These are phyloP conservation scores for Pogonognathellus flavescens DNA, from an alignment of 1,140 invertebrate genomes.

Conservation along the genomic window DNA sequence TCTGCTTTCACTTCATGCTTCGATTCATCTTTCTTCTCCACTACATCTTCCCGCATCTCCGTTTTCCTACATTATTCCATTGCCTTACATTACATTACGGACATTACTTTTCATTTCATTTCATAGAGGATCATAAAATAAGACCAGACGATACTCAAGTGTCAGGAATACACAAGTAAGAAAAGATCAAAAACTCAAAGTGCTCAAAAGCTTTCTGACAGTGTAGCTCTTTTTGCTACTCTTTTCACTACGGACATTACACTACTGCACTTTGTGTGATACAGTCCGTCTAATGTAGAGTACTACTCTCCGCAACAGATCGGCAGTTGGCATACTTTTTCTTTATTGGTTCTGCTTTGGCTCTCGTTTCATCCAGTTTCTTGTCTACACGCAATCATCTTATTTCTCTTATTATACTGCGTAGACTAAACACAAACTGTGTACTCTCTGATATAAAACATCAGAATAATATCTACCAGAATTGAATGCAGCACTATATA, in stretches of 20 bases:
- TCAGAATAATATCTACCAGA: no score
- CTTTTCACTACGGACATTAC: not conserved
- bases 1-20: constrained; percentile 27
- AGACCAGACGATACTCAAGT: constrained; percentile 30
- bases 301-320: not conserved
- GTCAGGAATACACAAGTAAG: constrained; percentile 44
- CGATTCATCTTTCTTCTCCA: constrained; percentile 22
- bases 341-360: no score
- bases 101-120: constrained; percentile 49
- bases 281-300: not conserved
- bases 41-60: not conserved
- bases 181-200: constrained; percentile 38
- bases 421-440: not conserved
- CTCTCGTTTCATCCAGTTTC: no score
- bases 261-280: not conserved
- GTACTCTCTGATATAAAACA: not conserved
- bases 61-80: constrained; percentile 16
- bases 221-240: not conserved
- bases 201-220: constrained; percentile 43
- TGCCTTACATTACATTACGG: constrained; percentile 30
- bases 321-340: not conserved
- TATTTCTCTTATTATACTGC: no score
- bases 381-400: no score
- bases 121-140: constrained; percentile 38
- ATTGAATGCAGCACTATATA: no score